These are phyloP conservation scores for Ictidomys tridecemlineatus DNA, from an alignment of 2,113 vertebrate species.

Conservation along the genomic window DNA sequence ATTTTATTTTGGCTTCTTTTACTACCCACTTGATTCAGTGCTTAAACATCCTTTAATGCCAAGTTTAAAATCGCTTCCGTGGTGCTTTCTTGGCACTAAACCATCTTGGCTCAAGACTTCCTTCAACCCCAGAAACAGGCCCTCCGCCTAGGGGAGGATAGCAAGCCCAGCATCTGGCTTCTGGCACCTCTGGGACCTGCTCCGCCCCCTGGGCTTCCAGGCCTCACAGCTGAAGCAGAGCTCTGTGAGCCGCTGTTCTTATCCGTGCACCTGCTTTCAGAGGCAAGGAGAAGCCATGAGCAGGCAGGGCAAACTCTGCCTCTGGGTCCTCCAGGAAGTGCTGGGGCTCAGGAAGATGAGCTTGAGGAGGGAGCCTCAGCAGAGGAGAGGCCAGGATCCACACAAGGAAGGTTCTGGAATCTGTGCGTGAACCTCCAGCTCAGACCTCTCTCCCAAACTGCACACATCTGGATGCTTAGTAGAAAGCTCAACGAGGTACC, in stretches of 20 bases:
- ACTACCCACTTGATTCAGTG: not conserved
- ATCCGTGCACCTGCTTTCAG: too few species aligned
- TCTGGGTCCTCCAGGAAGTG: not conserved
- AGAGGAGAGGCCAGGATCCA: not conserved
- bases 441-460: not conserved
- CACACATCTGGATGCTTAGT: not conserved
- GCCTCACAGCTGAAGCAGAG: not conserved
- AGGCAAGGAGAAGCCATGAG: not conserved
- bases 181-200: accelerated
- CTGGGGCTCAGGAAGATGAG: not conserved
- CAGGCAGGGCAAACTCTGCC: accelerated
- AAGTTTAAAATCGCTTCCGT: not conserved
- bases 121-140: not conserved
- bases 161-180: accelerated
- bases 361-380: too few species aligned
- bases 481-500: not conserved
- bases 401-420: not conserved
- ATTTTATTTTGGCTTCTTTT: not conserved
- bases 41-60: not conserved
- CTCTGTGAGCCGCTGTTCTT: accelerated
- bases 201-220: not conserved
- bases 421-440: not conserved
- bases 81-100: not conserved
- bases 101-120: not conserved
- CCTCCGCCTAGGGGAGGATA: not conserved